phyloP scores from a whole-genome alignment of 1,140 invertebrate species.

The Nasonia giraulti region DNA sequence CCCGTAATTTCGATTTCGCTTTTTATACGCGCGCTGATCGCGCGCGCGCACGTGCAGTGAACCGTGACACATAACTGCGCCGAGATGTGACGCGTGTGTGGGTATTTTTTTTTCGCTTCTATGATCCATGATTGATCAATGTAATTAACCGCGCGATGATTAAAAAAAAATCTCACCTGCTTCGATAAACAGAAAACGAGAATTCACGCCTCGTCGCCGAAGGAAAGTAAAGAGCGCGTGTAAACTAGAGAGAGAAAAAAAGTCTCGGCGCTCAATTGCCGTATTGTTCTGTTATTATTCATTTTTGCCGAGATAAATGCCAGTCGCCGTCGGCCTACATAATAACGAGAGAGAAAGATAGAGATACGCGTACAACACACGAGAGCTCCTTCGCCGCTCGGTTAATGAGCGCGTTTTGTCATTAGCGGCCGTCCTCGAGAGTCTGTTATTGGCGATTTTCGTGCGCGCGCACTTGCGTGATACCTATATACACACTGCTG shows the following conservation, averaged over 20 bases:
- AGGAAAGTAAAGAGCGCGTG: not conserved
- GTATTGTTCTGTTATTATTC: constrained; percentile 36
- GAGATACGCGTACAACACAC: too few species aligned
- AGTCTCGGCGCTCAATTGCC: constrained; percentile 14
- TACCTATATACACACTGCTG: too few species aligned
- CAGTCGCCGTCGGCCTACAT: constrained; percentile 29
- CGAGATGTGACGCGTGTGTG: not conserved
- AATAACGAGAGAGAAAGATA: constrained; percentile 6
- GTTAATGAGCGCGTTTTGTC: constrained; percentile 50
- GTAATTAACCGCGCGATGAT: not conserved
- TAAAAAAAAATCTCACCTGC: not conserved
- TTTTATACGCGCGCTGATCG: not conserved
- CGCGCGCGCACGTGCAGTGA: constrained; percentile 6
- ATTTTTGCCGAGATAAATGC: constrained; percentile 40
- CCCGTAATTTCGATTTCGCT: constrained; percentile 21
- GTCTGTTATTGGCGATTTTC: not conserved
- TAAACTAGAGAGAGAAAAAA: not conserved
- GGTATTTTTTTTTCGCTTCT: not conserved
- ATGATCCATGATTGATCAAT: not conserved
- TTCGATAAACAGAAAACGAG: not conserved
- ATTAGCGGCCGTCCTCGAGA: constrained; percentile 44
- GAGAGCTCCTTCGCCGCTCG: not conserved
- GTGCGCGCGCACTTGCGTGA: too few species aligned
- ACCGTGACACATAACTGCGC: constrained; percentile 11
- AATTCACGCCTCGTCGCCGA: not conserved